A percentile compares a stretch with the other conserved stretches of the same genome.
Conservation (phyloP, 2,797 vertebrate genomes). For the Zalophus californianus region DNA sequence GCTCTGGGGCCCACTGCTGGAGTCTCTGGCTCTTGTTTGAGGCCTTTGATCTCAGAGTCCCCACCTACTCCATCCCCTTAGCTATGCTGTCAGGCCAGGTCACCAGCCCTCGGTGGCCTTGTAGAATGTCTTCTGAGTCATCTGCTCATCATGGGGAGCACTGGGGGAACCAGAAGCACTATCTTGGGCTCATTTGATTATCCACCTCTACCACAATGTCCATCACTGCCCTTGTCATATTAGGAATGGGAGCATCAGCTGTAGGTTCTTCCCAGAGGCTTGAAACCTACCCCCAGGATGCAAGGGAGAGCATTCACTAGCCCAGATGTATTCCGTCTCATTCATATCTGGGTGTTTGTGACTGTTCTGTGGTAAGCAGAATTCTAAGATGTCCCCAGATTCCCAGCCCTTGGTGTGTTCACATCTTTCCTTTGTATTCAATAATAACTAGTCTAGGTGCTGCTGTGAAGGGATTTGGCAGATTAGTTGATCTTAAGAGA, state of each 20-base stretch:
- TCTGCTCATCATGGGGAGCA: neutral
- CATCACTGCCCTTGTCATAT: neutral
- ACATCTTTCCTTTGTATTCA: neutral
- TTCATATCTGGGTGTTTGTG: neutral
- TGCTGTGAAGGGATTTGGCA: neutral
- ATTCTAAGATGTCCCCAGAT: neutral
- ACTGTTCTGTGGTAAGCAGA: neutral
- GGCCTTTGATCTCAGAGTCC: neutral
- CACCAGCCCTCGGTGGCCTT: neutral
- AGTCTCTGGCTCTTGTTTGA: neutral
- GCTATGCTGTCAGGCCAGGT: neutral
- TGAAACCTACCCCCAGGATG: neutral
- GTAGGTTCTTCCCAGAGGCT: neutral
- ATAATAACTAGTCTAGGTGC: neutral
- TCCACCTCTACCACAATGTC: no score
- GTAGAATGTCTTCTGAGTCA: neutral
- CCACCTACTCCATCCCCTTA: no score
- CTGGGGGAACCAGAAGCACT: neutral
- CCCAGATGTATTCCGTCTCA: neutral
- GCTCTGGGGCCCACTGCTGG: neutral
- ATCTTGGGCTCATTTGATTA: neutral
- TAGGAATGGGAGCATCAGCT: neutral
- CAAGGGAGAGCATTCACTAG: no score
- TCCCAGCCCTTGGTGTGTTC: neutral
- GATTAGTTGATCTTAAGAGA: neutral